A percentile compares a stretch with the other conserved stretches of the same genome.
These are phyloP conservation scores for Petrolisthes manimaculis DNA, from an alignment of 2,888 invertebrate species.

Conservation along the genomic window DNA sequence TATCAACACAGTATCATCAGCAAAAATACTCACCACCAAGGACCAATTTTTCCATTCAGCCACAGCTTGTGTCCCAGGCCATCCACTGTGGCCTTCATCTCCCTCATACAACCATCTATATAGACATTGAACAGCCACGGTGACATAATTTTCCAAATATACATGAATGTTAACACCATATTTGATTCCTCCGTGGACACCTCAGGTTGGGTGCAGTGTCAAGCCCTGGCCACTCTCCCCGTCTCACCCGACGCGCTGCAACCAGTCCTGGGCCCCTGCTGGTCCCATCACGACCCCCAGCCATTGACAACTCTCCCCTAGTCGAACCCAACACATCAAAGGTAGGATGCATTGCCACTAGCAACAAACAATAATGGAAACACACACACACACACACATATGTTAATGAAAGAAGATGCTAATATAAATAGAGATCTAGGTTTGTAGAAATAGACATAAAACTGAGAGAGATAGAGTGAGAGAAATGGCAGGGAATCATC, in stretches of 20 bases:
- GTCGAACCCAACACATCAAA: constrained; percentile 50
- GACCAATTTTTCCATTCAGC: no score
- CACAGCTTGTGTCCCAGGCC: no score
- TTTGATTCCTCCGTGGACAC: not conserved
- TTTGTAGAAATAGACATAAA: no score
- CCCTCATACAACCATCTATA: no score
- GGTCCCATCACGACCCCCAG: constrained; percentile 74
- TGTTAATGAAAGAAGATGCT: no score
- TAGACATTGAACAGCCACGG: no score
- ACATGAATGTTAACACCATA: not conserved
- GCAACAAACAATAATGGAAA: no score
- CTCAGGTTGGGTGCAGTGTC: constrained; percentile 12
- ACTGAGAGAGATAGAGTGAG: not conserved
- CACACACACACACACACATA: no score
- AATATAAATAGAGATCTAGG: no score
- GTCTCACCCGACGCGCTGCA: constrained; percentile 65
- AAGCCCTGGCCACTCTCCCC: constrained; percentile 67
- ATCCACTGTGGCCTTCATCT: no score
- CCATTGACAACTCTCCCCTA: constrained; percentile 79
- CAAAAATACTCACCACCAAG: no score
- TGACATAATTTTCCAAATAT: not conserved
- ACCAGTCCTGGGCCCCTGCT: constrained; percentile 57
- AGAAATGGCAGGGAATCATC: not conserved
- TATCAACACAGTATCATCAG: no score
- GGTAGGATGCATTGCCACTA: not conserved